A percentile compares a stretch with the other conserved stretches of the same genome.
Evolutionary conservation across 2,888 invertebrate species (phyloP).

Genomic region (Marronus borbonicus): DNA sequence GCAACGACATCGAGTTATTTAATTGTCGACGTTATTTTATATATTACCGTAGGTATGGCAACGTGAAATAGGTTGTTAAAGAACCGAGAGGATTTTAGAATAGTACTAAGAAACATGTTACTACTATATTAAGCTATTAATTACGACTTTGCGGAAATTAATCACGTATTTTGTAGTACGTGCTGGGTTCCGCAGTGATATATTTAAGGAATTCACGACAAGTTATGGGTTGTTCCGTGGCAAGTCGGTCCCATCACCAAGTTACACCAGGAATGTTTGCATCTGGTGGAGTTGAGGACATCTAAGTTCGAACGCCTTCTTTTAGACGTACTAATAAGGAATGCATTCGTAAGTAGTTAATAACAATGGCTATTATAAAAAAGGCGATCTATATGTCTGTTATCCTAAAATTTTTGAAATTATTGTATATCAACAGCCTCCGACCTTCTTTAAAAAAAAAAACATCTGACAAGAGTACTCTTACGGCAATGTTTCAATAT

Average conservation of each 20-base stretch:
- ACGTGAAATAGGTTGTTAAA: too few species aligned
- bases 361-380: too few species aligned
- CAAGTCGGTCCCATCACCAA: slow-evolving; percentile 16
- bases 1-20: slow-evolving; percentile 37
- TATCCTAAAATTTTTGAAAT: too few species aligned
- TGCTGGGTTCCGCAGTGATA: slow-evolving; percentile 45
- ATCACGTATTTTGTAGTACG: slow-evolving; percentile 27
- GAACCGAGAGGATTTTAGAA: neutral
- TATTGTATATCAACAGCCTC: too few species aligned
- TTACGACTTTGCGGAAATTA: slow-evolving; percentile 47
- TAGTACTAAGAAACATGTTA: slow-evolving; percentile 18
- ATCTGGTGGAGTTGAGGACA: neutral
- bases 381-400: too few species aligned
- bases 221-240: neutral
- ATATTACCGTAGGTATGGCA: slow-evolving; percentile 16
- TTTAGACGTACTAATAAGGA: too few species aligned
- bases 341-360: too few species aligned
- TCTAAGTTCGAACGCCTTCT: too few species aligned
- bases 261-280: neutral
- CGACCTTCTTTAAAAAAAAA: too few species aligned
- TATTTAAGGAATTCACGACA: slow-evolving; percentile 40
- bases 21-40: slow-evolving; percentile 35
- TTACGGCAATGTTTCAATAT: too few species aligned
- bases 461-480: too few species aligned
- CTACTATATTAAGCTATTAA: slow-evolving; percentile 50